phyloP scores from a whole-genome alignment of 2,113 vertebrate genomes.

The Sturnira hondurensis region DNA sequence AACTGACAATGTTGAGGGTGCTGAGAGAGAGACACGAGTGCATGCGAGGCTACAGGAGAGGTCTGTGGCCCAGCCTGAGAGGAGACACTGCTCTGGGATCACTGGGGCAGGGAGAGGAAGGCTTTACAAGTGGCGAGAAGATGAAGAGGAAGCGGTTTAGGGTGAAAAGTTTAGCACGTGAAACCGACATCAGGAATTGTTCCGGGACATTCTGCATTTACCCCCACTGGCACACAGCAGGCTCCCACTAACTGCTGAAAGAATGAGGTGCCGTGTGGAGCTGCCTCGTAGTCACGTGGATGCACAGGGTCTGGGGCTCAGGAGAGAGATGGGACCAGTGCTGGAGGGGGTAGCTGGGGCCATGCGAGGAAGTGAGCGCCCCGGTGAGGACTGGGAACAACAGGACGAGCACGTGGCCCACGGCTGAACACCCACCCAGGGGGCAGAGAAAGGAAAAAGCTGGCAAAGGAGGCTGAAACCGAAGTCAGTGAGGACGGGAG shows the following conservation, averaged over 20 bases:
- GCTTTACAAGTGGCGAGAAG: background rate
- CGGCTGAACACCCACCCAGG: background rate
- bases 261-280: background rate
- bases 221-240: background rate
- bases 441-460: background rate
- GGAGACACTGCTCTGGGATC: background rate
- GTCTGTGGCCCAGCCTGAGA: background rate
- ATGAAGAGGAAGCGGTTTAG: background rate
- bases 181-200: background rate
- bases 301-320: background rate
- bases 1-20: background rate
- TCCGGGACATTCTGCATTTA: background rate
- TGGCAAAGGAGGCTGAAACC: background rate
- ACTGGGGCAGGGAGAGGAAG: accelerated
- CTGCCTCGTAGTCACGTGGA: no score
- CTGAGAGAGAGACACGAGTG: background rate
- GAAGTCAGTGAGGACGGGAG: background rate
- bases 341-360: background rate
- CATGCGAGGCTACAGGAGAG: background rate
- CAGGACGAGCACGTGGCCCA: background rate
- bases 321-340: accelerated
- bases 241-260: background rate
- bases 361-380: background rate
- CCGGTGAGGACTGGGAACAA: accelerated
- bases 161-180: background rate